A percentile compares a stretch with the other conserved stretches of the same genome.
These are phyloP conservation scores for Physella acuta DNA, from an alignment of 1,140 invertebrate genomes.

Conservation along the genomic window DNA sequence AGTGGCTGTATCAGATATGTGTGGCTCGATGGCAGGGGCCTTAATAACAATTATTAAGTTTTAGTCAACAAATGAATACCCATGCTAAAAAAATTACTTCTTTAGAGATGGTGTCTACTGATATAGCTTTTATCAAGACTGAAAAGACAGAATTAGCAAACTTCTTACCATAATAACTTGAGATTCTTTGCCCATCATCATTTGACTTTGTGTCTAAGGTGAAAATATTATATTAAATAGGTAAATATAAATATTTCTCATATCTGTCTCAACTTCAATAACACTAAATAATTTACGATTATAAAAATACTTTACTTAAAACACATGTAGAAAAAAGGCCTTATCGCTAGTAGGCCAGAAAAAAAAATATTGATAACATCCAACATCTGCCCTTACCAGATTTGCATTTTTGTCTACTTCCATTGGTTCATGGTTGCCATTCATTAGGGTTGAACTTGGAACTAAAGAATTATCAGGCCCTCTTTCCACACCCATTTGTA, in stretches of 20 bases:
- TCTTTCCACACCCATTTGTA: neutral
- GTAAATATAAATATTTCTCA: neutral
- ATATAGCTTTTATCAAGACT: too few species aligned
- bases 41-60: too few species aligned
- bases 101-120: too few species aligned
- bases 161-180: slow-evolving; percentile 3
- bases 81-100: too few species aligned
- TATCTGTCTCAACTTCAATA: too few species aligned
- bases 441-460: neutral
- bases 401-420: slow-evolving; percentile 14
- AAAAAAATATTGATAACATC: too few species aligned
- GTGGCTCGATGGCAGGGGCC: neutral
- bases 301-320: too few species aligned
- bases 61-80: too few species aligned
- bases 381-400: slow-evolving; percentile 1
- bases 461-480: neutral
- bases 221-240: neutral
- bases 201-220: neutral
- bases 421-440: slow-evolving; percentile 18
- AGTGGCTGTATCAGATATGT: neutral
- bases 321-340: too few species aligned
- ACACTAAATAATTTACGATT: too few species aligned
- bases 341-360: too few species aligned
- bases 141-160: too few species aligned
- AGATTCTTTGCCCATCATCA: neutral